Evolutionary conservation across 35 echinoderm and acorn worm genomes (phyloP).

Genomic region (Anneissia japonica): DNA sequence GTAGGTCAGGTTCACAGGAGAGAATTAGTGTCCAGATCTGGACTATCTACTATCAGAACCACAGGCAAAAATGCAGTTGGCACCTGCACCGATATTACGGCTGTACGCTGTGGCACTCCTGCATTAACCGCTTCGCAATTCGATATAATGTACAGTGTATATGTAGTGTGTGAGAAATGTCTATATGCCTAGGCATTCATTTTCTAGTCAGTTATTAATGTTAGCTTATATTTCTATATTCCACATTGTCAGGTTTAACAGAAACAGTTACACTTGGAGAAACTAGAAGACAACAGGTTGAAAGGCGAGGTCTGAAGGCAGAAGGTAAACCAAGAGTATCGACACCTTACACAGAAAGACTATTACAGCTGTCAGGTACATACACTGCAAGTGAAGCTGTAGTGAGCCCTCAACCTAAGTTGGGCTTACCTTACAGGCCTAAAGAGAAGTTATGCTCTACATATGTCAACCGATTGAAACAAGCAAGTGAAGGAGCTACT

Average conservation of each 20-base stretch:
- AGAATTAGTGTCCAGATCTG: no score
- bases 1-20: no score
- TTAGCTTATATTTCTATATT: no score
- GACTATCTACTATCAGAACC: no score
- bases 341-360: conserved; percentile 51
- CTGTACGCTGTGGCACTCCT: no score
- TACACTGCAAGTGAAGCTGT: conserved; percentile 34
- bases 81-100: no score
- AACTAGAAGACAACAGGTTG: conserved; percentile 43
- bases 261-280: background rate
- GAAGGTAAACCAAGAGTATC: conserved; percentile 48
- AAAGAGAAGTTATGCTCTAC: conserved; percentile 19
- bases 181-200: no score
- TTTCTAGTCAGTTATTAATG: no score
- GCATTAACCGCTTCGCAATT: no score
- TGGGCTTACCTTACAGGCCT: conserved; percentile 43
- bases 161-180: no score
- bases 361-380: conserved; percentile 32
- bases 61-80: no score
- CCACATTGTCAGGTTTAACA: background rate
- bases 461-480: conserved; percentile 72
- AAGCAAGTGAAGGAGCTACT: conserved; percentile 22
- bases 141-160: no score
- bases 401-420: conserved; percentile 41
- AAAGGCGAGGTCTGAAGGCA: conserved; percentile 54